These are phyloP conservation scores for Oryzias melastigma DNA, from an alignment of 2,113 vertebrate species.

Conservation along the genomic window DNA sequence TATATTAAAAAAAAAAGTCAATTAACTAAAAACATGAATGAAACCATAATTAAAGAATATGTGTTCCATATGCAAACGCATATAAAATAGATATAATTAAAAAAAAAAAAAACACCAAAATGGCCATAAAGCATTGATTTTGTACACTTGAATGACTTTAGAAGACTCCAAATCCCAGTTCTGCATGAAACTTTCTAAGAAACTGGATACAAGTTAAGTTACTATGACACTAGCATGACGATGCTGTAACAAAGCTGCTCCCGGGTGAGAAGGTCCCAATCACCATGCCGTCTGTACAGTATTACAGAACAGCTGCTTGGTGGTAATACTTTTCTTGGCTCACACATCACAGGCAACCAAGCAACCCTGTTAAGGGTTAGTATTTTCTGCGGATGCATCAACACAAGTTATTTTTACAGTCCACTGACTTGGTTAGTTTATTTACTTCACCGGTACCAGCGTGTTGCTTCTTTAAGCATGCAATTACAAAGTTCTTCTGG, in stretches of 20 bases:
- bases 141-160: slow-evolving; percentile 62
- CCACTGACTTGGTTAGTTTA: slow-evolving; percentile 1
- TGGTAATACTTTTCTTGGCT: slow-evolving; percentile 16
- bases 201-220: slow-evolving; percentile 62
- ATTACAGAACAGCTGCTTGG: slow-evolving; percentile 5
- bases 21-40: too few relatives aligned
- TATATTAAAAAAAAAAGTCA: too few relatives aligned
- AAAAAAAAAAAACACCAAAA: slow-evolving; percentile 48
- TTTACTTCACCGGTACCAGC: background rate
- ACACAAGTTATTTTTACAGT: background rate
- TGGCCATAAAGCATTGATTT: slow-evolving; percentile 65
- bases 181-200: slow-evolving; percentile 60
- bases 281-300: slow-evolving; percentile 35
- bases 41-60: too few relatives aligned
- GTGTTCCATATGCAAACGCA: background rate
- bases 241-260: slow-evolving; percentile 56
- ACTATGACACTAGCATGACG: slow-evolving; percentile 59
- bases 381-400: background rate
- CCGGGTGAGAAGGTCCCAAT: slow-evolving; percentile 55
- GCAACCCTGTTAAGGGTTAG: background rate
- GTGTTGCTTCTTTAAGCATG: slow-evolving; percentile 1
- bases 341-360: background rate
- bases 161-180: slow-evolving; percentile 54
- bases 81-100: slow-evolving; percentile 19
- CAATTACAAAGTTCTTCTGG: slow-evolving; percentile 10